Evolutionary conservation across 1,140 invertebrate genomes (phyloP), one percentile per base, ranked within the genome.

Genomic region (Colletes gigas): DNA sequence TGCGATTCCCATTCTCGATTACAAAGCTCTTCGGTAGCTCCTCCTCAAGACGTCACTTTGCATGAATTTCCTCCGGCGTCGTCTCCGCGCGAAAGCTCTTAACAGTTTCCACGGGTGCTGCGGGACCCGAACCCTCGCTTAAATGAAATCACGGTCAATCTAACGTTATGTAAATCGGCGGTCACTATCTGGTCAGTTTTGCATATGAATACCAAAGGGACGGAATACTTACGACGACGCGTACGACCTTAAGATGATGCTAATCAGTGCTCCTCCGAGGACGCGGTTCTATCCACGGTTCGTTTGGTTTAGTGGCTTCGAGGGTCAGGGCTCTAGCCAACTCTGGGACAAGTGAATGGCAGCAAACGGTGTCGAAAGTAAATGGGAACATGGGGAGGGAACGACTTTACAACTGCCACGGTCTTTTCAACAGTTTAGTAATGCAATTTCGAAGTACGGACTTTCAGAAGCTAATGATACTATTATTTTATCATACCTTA

Each of bases 121-220:
- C 15, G 55, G 55, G 44, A 70, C 39, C 81, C 69, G 55, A 41
- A 72, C 41, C 81, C 66, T 77, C 70, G 63, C 78, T 69, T 84
- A 90, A 92, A 92, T 91, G 89, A 93, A 93, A 93, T 93, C 92
- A 93, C 91, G 90, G 91, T 89, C 92, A 92, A 93, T 93, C 92
- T 93, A 90, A 91, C 91, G 90, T 93, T 93, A 93, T 93, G 93
- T 87, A 93, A 92, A 93, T 93, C 85, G 70, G 88, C 85, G 91
- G 88, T 88, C 90, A 90, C 89, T 90, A 91, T 91, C 90, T 90
- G 90, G 90, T 90, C 88, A 90, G 89, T 89, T 93, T 93, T 93
- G 92, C 93, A 93, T 93, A 92, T 90, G 91, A 93, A 93, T 92
- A 86, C 88, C 86, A 73, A 71, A 87, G 85, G 84, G 85, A 84